phyloP scores from a whole-genome alignment of 2,113 vertebrate species.

The Colinus virginianus region DNA sequence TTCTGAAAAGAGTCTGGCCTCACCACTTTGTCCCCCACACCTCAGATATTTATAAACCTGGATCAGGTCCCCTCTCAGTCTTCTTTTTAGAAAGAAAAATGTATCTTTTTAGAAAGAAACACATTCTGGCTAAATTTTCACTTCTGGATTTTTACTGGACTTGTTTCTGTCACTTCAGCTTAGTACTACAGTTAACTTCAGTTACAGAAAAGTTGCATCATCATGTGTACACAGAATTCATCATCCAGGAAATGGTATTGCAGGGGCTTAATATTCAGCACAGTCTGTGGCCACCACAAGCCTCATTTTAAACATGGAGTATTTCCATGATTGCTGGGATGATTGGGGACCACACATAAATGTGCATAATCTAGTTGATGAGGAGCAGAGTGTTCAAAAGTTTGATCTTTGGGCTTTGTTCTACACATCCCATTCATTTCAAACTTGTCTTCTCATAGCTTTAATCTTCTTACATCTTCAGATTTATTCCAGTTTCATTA shows the following conservation, averaged over 20 bases:
- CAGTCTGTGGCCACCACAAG: neutral
- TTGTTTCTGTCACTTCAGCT: neutral
- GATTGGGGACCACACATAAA: neutral
- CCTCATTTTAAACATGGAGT: neutral
- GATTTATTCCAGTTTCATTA: neutral
- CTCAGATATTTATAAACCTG: too few relatives aligned
- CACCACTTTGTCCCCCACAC: too few relatives aligned
- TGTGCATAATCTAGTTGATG: neutral
- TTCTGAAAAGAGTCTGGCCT: too few relatives aligned
- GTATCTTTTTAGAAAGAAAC: neutral
- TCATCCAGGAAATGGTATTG: accelerated
- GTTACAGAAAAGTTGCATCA: neutral
- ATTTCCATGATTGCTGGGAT: accelerated
- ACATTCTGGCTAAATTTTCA: neutral
- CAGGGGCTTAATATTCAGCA: neutral
- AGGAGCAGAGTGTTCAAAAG: neutral
- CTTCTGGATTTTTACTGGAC: neutral
- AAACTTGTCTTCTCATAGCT: neutral
- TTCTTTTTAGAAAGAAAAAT: neutral
- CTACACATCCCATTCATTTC: neutral
- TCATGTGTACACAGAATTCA: neutral
- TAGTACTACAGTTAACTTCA: neutral
- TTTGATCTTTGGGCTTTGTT: neutral
- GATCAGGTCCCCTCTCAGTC: too few relatives aligned
- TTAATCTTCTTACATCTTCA: neutral